Evolutionary conservation across 2,888 invertebrate species (phyloP), one percentile per base, ranked within the genome.

Genomic region (Malthinus flaveolus): DNA sequence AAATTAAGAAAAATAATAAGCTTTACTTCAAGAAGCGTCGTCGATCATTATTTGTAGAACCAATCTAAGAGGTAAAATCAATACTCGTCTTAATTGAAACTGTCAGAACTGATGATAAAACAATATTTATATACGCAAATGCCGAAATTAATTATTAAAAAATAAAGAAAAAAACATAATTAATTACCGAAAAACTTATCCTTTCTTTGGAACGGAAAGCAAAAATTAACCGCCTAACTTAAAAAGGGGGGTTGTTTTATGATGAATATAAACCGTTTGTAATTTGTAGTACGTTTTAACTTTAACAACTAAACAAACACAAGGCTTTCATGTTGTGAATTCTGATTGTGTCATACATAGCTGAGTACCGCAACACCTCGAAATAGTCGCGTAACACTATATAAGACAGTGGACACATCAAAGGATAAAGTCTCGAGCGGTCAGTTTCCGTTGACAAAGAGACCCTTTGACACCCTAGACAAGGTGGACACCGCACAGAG

Each of bases 351-450:
- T 74, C 72, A 76, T 76, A 75, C 76, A 75, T 76, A 74, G 73
- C 75, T 76, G 73, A 75, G 75, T 71, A 75, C 77, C 77, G 72
- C 78, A 77, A 77, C 76, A 76, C 76, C 77, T 76, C 76, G 72
- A 73, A 75, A 75, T 74, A 75, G 77, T 74, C 73, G 68, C 72
- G 76, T 76, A 75, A 77, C 75, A 77, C 74, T 76, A 53, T 42
- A 42, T 61, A 77, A 77, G 77, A 77, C 74, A 75, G 72, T 73
- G 75, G 74, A 77, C 76, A 23, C 23, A 75, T 75, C 74, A 75
- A 75, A 75, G 75, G 72, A 64, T 66, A 65, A 72, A 73, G 72
- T 73, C 71, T 70, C 72, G 68, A 69, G 72, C 72, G 75, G 76
- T 75, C 75, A 76, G 73, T 75, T 70, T 71, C 74, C 68, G 61